Evolutionary conservation across 2,888 invertebrate genomes (phyloP).

Genomic region (Aleiodes leptofemur): DNA sequence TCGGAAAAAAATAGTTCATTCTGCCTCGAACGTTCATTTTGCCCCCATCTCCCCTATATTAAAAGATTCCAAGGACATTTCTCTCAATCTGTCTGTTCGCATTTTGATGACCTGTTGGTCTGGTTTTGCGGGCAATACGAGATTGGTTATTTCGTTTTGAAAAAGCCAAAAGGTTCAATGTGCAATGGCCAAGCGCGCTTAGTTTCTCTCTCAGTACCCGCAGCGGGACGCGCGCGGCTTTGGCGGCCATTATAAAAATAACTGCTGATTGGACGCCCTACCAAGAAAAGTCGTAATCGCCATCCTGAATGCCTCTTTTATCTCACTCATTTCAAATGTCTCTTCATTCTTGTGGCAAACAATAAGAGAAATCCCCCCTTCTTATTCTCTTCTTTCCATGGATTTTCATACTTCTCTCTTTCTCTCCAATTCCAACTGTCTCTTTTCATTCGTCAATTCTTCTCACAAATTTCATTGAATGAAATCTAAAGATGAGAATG

Average conservation of each 20-base stretch:
- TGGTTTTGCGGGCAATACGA: conserved; percentile 30
- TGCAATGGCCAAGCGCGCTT: conserved; percentile 19
- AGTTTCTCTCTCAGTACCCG: conserved; percentile 47
- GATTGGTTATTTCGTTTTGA: conserved; percentile 10
- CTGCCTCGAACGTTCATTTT: no score
- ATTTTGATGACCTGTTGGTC: conserved; percentile 16
- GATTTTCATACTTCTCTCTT: conserved; percentile 31
- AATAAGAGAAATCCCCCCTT: conserved; percentile 55
- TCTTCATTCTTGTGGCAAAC: conserved; percentile 53
- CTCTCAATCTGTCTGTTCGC: conserved; percentile 6
- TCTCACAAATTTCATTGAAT: conserved; percentile 21
- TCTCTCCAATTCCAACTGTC: background rate
- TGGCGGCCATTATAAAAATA: conserved; percentile 74
- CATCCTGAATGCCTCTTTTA: conserved; percentile 66
- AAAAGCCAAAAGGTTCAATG: conserved; percentile 26
- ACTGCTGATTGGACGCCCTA: conserved; percentile 75
- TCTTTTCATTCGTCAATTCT: conserved; percentile 23
- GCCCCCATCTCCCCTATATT: background rate
- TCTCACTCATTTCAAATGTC: conserved; percentile 39
- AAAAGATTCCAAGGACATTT: background rate
- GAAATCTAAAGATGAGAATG: conserved; percentile 11
- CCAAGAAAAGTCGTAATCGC: conserved; percentile 76
- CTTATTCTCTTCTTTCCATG: conserved; percentile 42
- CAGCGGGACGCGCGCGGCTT: conserved; percentile 58
- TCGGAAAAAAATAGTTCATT: no score